phyloP scores from a whole-genome alignment of 2,113 vertebrate genomes.

The Alces alces region DNA sequence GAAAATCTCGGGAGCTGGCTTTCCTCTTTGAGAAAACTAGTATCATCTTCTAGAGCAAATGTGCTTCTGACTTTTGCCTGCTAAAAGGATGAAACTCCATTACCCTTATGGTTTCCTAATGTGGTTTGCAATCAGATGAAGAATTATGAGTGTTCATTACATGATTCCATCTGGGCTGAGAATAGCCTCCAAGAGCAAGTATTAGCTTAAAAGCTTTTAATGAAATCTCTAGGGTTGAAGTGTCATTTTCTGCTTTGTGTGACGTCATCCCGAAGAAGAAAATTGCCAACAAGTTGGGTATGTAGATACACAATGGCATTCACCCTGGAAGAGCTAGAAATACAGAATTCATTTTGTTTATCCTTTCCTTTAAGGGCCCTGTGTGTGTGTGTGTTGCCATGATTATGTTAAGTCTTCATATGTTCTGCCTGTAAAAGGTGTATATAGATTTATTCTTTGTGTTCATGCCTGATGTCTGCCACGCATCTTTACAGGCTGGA shows the following conservation, averaged over 20 bases:
- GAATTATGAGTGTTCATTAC: background rate
- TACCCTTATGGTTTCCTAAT: background rate
- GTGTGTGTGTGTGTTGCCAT: background rate
- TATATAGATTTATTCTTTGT: background rate
- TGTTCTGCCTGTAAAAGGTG: background rate
- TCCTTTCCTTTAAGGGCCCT: background rate
- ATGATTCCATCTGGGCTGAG: background rate
- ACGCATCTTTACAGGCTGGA: background rate
- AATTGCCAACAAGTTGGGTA: background rate
- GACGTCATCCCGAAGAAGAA: background rate
- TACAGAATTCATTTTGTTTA: background rate
- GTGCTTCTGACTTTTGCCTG: background rate
- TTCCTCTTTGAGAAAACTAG: constrained; percentile 33
- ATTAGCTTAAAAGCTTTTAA: constrained; percentile 39
- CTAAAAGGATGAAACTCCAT: background rate
- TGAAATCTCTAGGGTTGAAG: background rate
- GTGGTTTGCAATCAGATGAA: background rate
- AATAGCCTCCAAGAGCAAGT: background rate
- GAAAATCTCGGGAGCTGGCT: background rate
- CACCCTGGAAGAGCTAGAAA: background rate
- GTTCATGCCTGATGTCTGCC: rapidly evolving
- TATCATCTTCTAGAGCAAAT: constrained; percentile 31
- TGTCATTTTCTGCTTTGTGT: background rate
- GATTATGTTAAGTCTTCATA: background rate
- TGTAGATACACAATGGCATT: background rate